A percentile compares a stretch with the other conserved stretches of the same genome.
phyloP scores from a whole-genome alignment of 92 coral and sea anemone species.

The Porites evermanni region DNA sequence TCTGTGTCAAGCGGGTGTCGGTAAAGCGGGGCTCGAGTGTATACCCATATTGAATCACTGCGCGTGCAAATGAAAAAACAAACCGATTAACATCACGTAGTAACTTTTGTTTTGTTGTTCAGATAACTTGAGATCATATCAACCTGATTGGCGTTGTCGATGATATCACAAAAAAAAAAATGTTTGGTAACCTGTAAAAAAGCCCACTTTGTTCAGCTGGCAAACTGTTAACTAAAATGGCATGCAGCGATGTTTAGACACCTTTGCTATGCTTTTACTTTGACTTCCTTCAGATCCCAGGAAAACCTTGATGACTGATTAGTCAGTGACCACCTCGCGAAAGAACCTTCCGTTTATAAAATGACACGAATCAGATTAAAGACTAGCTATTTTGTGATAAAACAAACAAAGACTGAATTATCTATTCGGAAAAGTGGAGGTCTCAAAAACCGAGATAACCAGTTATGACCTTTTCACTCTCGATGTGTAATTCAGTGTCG shows the following conservation, averaged over 20 bases:
- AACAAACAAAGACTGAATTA: conserved; percentile 1
- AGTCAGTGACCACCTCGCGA: not conserved
- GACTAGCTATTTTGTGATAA: not conserved
- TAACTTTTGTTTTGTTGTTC: not conserved
- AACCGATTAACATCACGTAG: not conserved
- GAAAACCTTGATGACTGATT: not conserved
- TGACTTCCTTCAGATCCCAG: not conserved
- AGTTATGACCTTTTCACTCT: conserved; percentile 12
- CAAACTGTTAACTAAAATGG: not conserved
- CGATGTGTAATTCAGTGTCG: not conserved
- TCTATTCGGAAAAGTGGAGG: conserved; percentile 20
- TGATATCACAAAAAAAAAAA: conserved; percentile 6
- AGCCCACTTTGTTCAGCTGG: not conserved
- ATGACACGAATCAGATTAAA: not conserved
- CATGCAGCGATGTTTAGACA: not conserved
- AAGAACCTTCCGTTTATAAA: not conserved
- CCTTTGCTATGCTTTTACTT: not conserved
- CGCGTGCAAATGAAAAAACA: not conserved
- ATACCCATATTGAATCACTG: not conserved
- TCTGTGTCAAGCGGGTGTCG: no score
- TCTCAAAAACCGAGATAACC: conserved; percentile 24
- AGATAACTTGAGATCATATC: not conserved
- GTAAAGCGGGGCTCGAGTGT: no score
- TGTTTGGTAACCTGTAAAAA: not conserved
- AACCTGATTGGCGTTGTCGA: conserved; percentile 9